Conservation (phyloP, 2,797 vertebrate species). For the Clarias pachynema region DNA sequence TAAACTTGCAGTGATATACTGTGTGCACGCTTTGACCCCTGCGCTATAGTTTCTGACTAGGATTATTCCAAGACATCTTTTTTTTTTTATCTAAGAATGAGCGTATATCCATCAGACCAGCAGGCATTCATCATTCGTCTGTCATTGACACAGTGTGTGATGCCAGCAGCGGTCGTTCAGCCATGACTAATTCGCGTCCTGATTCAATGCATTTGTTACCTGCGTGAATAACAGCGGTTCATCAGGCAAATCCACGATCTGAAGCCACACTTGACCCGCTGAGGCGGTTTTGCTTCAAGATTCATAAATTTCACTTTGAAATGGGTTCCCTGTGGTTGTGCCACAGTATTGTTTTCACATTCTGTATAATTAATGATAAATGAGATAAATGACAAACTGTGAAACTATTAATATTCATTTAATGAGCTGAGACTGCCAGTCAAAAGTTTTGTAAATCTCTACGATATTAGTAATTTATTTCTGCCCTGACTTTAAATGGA, state of each 20-base stretch:
- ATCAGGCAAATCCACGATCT: background rate
- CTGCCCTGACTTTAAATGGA: background rate
- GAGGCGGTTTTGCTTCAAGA: background rate
- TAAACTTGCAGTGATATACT: background rate
- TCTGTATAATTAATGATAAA: constrained; percentile 20
- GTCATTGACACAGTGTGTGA: background rate
- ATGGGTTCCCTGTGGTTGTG: constrained; percentile 10
- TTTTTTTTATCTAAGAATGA: background rate
- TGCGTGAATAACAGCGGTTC: background rate
- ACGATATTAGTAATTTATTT: background rate
- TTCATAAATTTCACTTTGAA: constrained; percentile 11
- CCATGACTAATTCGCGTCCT: constrained; percentile 19
- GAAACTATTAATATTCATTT: constrained; percentile 19
- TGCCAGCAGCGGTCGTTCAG: background rate
- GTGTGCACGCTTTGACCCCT: background rate
- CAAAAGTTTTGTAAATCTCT: background rate
- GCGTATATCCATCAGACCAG: background rate
- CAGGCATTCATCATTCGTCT: constrained; percentile 18
- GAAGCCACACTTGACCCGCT: constrained; percentile 1
- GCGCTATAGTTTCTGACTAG: background rate
- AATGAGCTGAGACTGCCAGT: background rate
- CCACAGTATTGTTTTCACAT: background rate
- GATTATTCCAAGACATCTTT: background rate
- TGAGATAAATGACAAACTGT: constrained; percentile 13
- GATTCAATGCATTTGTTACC: constrained; percentile 17